These are phyloP conservation scores for Zosterops pallidus DNA, from an alignment of 2,113 vertebrate genomes.

Conservation along the genomic window DNA sequence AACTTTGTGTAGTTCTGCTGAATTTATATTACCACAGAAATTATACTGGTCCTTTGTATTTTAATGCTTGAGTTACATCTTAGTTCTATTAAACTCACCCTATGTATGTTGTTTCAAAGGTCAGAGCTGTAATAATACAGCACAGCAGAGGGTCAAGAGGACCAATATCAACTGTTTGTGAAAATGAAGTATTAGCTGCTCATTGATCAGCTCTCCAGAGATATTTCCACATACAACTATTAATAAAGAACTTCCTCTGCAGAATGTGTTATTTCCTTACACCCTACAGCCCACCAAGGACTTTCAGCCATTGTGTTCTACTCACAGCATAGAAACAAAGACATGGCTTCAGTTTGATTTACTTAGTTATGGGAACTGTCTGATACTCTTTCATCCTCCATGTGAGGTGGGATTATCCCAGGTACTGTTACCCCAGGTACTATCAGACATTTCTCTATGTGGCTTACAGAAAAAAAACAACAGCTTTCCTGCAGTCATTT, in stretches of 20 bases:
- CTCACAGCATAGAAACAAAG: not conserved
- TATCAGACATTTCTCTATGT: not conserved
- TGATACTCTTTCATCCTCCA: not conserved
- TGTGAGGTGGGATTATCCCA: not conserved
- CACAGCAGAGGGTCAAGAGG: not conserved
- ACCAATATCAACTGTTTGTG: not conserved
- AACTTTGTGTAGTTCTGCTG: not conserved
- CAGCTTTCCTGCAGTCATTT: not conserved
- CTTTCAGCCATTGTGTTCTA: not conserved
- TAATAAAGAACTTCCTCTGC: not conserved
- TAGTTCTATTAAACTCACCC: not conserved
- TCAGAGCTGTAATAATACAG: not conserved
- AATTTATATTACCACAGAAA: not conserved
- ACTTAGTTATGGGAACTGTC: fast-evolving
- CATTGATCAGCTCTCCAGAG: not conserved
- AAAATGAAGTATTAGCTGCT: not conserved
- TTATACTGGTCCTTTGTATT: not conserved
- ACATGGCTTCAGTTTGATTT: not conserved
- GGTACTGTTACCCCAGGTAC: not conserved
- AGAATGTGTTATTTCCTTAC: not conserved
- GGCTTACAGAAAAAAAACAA: not conserved
- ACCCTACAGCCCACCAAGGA: not conserved
- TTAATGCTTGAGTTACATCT: not conserved
- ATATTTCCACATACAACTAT: not conserved
- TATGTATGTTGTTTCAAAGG: not conserved